phyloP scores from a whole-genome alignment of 64 coral and sea anemone species.

The Porites australiensis region DNA sequence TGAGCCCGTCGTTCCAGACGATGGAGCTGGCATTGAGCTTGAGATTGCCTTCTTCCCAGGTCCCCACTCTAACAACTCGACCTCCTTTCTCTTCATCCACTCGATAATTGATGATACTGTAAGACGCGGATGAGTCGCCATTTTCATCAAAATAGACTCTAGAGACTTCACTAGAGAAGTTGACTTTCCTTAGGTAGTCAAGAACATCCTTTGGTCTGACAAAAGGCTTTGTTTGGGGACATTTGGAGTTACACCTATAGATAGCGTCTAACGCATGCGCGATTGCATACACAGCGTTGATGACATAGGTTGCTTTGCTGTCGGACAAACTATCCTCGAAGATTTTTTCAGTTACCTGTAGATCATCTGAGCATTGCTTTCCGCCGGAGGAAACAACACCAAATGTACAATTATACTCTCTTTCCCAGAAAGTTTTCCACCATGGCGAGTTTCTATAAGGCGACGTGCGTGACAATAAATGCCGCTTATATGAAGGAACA shows the following conservation, averaged over 20 bases:
- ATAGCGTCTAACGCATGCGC: constrained; percentile 88
- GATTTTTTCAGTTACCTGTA: constrained; percentile 54
- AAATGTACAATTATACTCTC: constrained; percentile 56
- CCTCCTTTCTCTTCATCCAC: not conserved
- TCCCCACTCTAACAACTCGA: constrained; percentile 57
- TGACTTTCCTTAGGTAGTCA: constrained; percentile 70
- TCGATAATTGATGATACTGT: constrained; percentile 76
- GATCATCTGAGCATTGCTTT: constrained; percentile 30
- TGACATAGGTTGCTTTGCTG: constrained; percentile 73
- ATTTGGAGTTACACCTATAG: constrained; percentile 59
- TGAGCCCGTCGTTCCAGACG: constrained; percentile 63
- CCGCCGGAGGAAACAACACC: not conserved
- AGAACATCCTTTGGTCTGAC: constrained; percentile 68
- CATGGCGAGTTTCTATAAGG: constrained; percentile 59
- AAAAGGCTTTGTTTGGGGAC: constrained; percentile 53
- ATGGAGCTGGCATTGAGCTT: constrained; percentile 8
- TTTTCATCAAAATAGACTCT: constrained; percentile 74
- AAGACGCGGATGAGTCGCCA: constrained; percentile 78
- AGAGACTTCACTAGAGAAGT: constrained; percentile 28
- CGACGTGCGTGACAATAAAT: constrained; percentile 66
- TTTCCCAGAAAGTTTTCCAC: constrained; percentile 74
- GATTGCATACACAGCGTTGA: constrained; percentile 87
- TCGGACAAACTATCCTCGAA: constrained; percentile 50
- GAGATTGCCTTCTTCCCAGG: constrained; percentile 65
- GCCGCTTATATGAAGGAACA: constrained; percentile 52